phyloP scores from a whole-genome alignment of 2,797 vertebrate genomes.

The Poecile montanus region DNA sequence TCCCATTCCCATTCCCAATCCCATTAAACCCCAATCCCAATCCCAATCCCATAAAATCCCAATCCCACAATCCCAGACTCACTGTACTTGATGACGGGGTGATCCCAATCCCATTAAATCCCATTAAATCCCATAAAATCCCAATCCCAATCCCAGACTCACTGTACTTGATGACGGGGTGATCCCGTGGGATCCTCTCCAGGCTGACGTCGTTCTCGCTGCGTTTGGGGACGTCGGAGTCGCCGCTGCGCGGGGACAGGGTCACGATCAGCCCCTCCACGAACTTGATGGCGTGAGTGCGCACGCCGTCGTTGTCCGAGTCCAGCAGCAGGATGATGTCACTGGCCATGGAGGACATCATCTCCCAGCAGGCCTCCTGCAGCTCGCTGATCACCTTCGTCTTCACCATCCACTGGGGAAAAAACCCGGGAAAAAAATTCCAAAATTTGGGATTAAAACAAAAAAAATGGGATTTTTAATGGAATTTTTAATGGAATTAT shows the following conservation, averaged over 20 bases:
- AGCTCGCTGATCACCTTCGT: slow-evolving; percentile 84
- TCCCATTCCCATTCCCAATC: no score
- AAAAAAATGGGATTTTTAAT: no score
- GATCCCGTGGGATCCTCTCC: slow-evolving; percentile 90
- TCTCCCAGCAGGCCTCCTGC: slow-evolving; percentile 95
- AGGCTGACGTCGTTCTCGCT: slow-evolving; percentile 93
- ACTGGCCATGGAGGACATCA: slow-evolving; percentile 90
- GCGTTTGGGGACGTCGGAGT: slow-evolving; percentile 89
- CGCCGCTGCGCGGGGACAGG: slow-evolving; percentile 85
- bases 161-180: slow-evolving; percentile 82
- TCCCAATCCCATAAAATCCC: no score
- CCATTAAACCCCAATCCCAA: no score
- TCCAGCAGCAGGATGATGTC: slow-evolving; percentile 90
- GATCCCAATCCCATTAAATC: background rate
- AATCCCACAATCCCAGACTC: no score
- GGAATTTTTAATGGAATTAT: no score
- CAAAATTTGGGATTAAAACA: no score
- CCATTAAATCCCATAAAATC: background rate
- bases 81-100: background rate
- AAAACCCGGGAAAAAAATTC: fast-evolving
- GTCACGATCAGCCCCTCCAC: slow-evolving; percentile 93
- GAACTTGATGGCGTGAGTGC: slow-evolving; percentile 96
- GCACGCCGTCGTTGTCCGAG: slow-evolving; percentile 94
- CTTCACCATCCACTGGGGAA: slow-evolving; percentile 89
- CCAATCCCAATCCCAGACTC: background rate